Evolutionary conservation across 2,888 invertebrate genomes (phyloP).

Genomic region (Parelbella ahira): DNA sequence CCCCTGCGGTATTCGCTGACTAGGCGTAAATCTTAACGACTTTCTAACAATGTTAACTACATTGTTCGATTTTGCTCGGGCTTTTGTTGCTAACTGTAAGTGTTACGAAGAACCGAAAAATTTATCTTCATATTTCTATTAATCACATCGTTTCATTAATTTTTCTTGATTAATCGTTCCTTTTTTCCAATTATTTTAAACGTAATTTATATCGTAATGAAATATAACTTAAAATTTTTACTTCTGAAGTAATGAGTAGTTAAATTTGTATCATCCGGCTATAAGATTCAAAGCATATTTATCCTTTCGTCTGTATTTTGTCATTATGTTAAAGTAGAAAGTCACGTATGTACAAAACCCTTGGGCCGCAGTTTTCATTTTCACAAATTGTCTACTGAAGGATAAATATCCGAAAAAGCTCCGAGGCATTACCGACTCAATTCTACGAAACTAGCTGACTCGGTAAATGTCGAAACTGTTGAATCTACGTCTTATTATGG

Average conservation of each 20-base stretch:
- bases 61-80: neutral
- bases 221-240: too few species aligned
- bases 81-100: neutral
- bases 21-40: conserved; percentile 15
- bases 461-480: neutral
- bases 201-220: too few species aligned
- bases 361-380: neutral
- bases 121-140: too few species aligned
- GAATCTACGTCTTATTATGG: neutral
- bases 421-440: neutral
- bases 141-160: too few species aligned
- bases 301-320: too few species aligned
- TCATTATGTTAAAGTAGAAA: too few species aligned
- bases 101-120: too few species aligned
- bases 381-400: conserved; percentile 6
- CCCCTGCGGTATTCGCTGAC: conserved; percentile 7
- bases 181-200: too few species aligned
- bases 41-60: conserved; percentile 17
- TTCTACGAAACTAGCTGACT: conserved; percentile 6
- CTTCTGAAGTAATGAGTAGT: too few species aligned
- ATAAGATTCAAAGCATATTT: too few species aligned
- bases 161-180: too few species aligned
- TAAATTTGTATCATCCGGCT: neutral
- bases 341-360: neutral
- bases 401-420: conserved; percentile 2